Conservation (phyloP, 1,140 invertebrate species). For the Harpegnathos saltator region DNA sequence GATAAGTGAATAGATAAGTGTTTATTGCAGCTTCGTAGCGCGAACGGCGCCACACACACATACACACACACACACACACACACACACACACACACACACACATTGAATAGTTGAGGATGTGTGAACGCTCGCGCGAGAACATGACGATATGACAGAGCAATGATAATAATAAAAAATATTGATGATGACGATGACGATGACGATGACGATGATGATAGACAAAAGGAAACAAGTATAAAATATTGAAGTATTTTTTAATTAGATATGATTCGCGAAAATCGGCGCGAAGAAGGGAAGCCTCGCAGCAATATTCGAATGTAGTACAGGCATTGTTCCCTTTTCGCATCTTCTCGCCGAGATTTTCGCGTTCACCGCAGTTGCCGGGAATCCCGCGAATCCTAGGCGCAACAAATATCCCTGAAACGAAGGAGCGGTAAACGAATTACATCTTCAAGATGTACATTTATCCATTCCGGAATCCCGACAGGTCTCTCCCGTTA, state of each 20-base stretch:
- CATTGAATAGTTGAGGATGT: no score
- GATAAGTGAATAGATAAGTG: constrained; percentile 56
- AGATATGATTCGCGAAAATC: constrained; percentile 32
- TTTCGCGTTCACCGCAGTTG: background rate
- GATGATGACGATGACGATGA: no score
- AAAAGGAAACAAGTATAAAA: constrained; percentile 20
- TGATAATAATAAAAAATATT: no score
- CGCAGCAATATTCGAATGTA: constrained; percentile 39
- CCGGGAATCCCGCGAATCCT: constrained; percentile 29
- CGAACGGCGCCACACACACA: no score
- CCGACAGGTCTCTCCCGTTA: constrained; percentile 15
- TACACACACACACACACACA: no score
- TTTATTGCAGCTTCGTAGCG: constrained; percentile 23
- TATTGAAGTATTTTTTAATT: constrained; percentile 49
- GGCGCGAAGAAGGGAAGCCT: background rate
- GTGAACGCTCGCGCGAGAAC: no score
- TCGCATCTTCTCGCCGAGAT: background rate
- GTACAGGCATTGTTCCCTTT: constrained; percentile 33
- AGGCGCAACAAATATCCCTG: constrained; percentile 47
- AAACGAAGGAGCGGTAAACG: constrained; percentile 19
- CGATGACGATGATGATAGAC: constrained; percentile 1
- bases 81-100: no score
- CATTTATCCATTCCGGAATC: constrained; percentile 32
- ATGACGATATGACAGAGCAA: no score
- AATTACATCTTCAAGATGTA: constrained; percentile 37